Evolutionary conservation across 2,888 invertebrate species (phyloP).

Genomic region (Idaea dimidiata): DNA sequence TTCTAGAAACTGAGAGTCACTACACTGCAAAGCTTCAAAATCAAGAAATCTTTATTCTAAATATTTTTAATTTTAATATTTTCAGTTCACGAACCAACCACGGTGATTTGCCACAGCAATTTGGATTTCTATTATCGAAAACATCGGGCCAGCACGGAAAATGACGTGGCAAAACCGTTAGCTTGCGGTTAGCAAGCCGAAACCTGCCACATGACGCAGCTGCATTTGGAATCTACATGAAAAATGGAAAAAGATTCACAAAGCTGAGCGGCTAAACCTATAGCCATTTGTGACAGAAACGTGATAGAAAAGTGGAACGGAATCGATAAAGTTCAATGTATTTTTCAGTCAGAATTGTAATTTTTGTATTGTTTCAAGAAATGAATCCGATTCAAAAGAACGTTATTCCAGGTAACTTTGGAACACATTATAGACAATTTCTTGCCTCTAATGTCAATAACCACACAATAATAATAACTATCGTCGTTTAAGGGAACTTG

Average conservation of each 20-base stretch:
- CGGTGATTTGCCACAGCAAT: not conserved
- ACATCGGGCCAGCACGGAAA: constrained; percentile 4
- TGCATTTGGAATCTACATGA: constrained; percentile 38
- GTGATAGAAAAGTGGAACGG: constrained; percentile 31
- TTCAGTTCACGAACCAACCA: not conserved
- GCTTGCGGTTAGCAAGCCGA: constrained; percentile 21
- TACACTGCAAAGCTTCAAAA: too few species aligned
- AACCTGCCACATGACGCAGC: constrained; percentile 24
- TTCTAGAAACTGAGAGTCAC: too few species aligned
- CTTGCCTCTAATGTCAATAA: too few species aligned
- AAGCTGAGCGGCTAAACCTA: constrained; percentile 31
- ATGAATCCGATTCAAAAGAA: too few species aligned
- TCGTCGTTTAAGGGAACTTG: too few species aligned
- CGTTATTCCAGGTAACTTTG: too few species aligned
- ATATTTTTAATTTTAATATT: not conserved
- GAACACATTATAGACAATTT: too few species aligned
- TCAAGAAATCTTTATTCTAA: not conserved
- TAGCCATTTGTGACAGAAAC: constrained; percentile 35
- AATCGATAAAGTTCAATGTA: constrained; percentile 21
- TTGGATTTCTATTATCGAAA: not conserved
- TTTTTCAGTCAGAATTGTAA: not conserved
- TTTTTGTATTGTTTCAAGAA: not conserved
- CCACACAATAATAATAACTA: too few species aligned
- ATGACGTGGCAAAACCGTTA: constrained; percentile 22
- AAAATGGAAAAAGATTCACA: constrained; percentile 47